Evolutionary conservation across 2,113 vertebrate genomes (phyloP).

Genomic region (Trematocara zebra): DNA sequence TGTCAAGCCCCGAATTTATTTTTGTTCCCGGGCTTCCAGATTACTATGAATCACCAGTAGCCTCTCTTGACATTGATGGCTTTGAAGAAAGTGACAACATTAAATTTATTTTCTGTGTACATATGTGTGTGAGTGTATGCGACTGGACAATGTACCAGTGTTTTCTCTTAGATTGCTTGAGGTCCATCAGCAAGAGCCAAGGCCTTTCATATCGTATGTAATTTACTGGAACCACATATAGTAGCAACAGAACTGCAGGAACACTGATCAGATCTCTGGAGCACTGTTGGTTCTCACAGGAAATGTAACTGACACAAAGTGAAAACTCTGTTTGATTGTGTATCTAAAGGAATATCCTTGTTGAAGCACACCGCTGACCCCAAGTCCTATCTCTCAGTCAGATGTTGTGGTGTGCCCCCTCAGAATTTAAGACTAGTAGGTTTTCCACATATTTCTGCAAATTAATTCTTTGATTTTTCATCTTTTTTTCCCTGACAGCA

Average conservation of each 20-base stretch:
- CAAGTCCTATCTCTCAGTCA: conserved; percentile 30
- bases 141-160: conserved; percentile 37
- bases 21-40: conserved; percentile 81
- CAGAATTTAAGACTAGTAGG: neutral
- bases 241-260: neutral
- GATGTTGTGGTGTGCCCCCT: neutral
- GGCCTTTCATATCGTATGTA: conserved; percentile 51
- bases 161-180: conserved; percentile 60
- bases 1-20: conserved; percentile 83
- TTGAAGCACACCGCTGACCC: conserved; percentile 9
- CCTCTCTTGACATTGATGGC: conserved; percentile 75
- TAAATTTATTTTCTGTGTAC: conserved; percentile 62
- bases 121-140: conserved; percentile 8
- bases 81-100: conserved; percentile 72
- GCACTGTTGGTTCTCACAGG: conserved; percentile 19
- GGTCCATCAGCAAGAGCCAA: conserved; percentile 27
- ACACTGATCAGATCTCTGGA: conserved; percentile 45
- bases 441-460: conserved; percentile 2
- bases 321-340: conserved; percentile 29
- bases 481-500: neutral
- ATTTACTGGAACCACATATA: conserved; percentile 45
- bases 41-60: conserved; percentile 85
- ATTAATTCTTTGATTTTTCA: neutral
- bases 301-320: conserved; percentile 40
- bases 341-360: conserved; percentile 32